Percentiles rank a stretch among this genome's conserved stretches.
These are phyloP conservation scores for Lycocerus yunnanus DNA, from an alignment of 2,888 invertebrate genomes.

Conservation along the genomic window DNA sequence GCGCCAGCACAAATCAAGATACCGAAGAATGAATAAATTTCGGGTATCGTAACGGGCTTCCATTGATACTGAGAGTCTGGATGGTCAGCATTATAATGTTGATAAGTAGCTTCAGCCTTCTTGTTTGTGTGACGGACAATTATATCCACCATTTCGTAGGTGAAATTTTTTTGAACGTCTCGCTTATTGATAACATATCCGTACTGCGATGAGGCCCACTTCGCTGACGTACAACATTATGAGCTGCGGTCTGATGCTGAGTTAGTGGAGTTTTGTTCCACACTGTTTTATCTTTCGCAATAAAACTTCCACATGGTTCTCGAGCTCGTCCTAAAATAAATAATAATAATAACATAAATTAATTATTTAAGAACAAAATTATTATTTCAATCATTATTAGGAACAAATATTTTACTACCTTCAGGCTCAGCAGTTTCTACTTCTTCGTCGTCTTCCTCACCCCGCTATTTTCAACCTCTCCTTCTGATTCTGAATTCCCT, in stretches of 20 bases:
- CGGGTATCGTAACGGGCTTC: conserved; percentile 12
- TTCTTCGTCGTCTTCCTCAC: no score
- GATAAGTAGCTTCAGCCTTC: background rate
- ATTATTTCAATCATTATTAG: no score
- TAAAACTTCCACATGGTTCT: background rate
- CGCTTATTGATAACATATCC: background rate
- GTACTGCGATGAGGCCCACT: background rate
- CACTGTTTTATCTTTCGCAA: background rate
- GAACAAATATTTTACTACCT: no score
- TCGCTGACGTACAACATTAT: background rate
- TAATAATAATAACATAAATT: no score
- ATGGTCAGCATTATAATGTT: background rate
- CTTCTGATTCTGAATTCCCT: no score
- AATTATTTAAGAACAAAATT: no score
- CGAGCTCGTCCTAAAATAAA: no score
- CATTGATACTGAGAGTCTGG: background rate
- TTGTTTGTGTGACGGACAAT: no score
- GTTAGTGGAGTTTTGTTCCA: background rate
- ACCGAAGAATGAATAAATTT: conserved; percentile 31
- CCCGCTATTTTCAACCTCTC: no score
- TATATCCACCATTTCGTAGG: no score
- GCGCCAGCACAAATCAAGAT: conserved; percentile 34
- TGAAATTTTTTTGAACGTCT: background rate
- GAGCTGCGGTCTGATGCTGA: background rate
- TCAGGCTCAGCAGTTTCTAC: no score